Conservation (phyloP, 1,140 invertebrate species). For the Akabosia matsudoensis region DNA sequence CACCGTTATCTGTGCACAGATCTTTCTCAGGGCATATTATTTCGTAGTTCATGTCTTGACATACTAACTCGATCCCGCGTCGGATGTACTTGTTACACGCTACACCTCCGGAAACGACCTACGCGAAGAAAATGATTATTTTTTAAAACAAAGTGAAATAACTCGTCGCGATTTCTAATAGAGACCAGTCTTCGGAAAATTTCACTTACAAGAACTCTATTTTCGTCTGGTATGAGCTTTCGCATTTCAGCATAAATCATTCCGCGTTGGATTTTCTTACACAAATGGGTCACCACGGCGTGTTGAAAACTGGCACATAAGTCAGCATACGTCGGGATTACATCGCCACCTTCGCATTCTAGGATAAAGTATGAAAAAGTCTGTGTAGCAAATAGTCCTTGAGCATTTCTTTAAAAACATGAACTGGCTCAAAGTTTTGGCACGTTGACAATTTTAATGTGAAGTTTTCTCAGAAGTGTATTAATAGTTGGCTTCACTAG, state of each 20-base stretch:
- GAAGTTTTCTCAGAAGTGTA: neutral
- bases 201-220: conserved; percentile 39
- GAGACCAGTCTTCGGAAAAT: neutral
- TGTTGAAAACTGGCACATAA: conserved; percentile 82
- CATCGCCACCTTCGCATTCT: conserved; percentile 60
- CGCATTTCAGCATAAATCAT: conserved; percentile 68
- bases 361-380: conserved; percentile 26
- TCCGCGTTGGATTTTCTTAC: conserved; percentile 69
- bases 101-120: conserved; percentile 92
- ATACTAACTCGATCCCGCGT: conserved; percentile 64
- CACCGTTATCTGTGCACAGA: conserved; percentile 94
- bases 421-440: neutral
- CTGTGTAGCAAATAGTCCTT: neutral
- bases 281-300: conserved; percentile 71
- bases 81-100: conserved; percentile 86
- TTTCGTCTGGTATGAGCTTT: conserved; percentile 48
- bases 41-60: conserved; percentile 63
- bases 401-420: neutral
- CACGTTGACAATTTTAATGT: conserved; percentile 15
- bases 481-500: conserved; percentile 11
- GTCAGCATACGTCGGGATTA: conserved; percentile 76
- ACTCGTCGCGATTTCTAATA: no score
- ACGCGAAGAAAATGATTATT: conserved; percentile 10
- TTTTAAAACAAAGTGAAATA: conserved; percentile 3
- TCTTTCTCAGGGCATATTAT: conserved; percentile 73